phyloP scores from a whole-genome alignment of 2,113 vertebrate genomes.

The Melierax canorus region DNA sequence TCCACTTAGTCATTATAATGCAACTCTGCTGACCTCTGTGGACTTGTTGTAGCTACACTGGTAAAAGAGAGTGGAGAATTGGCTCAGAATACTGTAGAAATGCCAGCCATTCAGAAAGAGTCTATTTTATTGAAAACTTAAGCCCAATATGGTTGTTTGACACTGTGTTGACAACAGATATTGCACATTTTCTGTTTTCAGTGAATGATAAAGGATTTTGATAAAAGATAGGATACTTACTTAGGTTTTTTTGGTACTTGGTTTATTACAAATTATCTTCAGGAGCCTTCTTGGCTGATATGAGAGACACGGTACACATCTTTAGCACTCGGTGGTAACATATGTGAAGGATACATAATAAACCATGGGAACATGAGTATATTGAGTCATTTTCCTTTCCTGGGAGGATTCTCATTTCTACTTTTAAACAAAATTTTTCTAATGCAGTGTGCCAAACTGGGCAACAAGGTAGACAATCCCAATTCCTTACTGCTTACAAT shows the following conservation, averaged over 20 bases:
- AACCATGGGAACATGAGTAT: neutral
- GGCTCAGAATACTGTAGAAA: constrained; percentile 45
- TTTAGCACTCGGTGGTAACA: neutral
- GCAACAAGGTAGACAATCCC: neutral
- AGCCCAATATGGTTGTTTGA: constrained; percentile 58
- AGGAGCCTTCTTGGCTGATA: neutral
- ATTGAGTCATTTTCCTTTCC: neutral
- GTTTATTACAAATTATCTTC: neutral
- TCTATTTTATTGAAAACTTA: constrained; percentile 48
- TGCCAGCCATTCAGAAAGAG: constrained; percentile 28
- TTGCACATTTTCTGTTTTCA: constrained; percentile 62
- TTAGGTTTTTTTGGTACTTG: neutral
- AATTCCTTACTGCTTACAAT: neutral
- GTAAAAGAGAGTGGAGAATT: constrained; percentile 32
- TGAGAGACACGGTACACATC: neutral
- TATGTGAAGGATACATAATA: neutral
- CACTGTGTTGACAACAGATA: constrained; percentile 62
- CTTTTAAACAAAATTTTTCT: neutral
- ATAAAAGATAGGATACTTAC: neutral
- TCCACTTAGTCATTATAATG: constrained; percentile 1
- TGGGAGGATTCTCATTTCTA: neutral
- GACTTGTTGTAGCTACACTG: constrained; percentile 27
- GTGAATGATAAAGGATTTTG: constrained; percentile 14
- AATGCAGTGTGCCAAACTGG: neutral
- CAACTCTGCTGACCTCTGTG: constrained; percentile 34